Base-by-base conservation (phyloP, 2,888 invertebrate species). In the Ophraella communa region DNA sequence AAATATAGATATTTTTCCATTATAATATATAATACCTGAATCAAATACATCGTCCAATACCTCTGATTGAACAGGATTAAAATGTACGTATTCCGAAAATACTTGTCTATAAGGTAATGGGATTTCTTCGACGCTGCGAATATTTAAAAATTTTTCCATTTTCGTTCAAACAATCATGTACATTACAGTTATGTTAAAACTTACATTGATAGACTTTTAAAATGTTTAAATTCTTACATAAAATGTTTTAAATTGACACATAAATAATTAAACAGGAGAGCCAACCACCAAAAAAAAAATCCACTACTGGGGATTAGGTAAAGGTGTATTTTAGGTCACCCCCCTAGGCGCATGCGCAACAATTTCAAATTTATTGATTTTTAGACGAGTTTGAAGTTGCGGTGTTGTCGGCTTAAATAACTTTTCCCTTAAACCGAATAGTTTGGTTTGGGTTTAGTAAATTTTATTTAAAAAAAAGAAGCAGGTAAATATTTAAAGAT, bases 41-140 rank as follows among this genome's bases (percentile, higher is more conserved):
- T 88, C 83, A 23, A 90, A 78, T 0, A 90, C 87, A 78, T 88
- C 87, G 75, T 91, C 88, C 66, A 92, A 86, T 8, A 91, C 87
- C 70, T 83, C 83, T 0, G 92, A 91, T 77, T 94, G 93, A 4
- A 93, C 87, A 33, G 85, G 76, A 80, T 93, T 93, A 80, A 93
- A 93, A 59, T 72, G 72, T 8, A 76, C 72, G 71, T 74, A 78
- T 35, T 71, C 70, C 3, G 68, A 58, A 65, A 78, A 78, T 51
- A 78, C 62, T 20, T 45, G 63, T 47, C 74, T 71, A 65, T 77
- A 80, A 5, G 70, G 71, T 24, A 66, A 63, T 11, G 79, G 80
- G 61, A 81, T 69, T 71, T 77, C 78, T 23, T 77, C 73, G 20
- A 78, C 64, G 20, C 52, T 62, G 11, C 64, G 58, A 47, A 54